Conservation (phyloP, 2,113 vertebrate species). For the Salvelinus alpinus region DNA sequence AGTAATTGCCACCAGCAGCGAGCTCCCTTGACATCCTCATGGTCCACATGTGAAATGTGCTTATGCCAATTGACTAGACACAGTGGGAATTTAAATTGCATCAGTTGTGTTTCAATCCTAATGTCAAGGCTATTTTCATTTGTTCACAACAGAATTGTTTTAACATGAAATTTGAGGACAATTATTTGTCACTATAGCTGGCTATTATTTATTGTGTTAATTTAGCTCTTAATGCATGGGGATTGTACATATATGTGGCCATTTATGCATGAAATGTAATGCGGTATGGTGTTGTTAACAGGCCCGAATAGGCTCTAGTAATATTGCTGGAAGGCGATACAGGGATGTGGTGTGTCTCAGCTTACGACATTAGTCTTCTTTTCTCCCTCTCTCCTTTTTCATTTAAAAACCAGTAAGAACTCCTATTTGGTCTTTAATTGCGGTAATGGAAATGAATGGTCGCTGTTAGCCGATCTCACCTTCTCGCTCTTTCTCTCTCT, state of each 20-base stretch:
- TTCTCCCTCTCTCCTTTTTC: slow-evolving; percentile 52
- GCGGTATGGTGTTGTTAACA: slow-evolving; percentile 52
- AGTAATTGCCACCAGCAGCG: slow-evolving; percentile 68
- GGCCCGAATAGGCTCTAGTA: slow-evolving; percentile 41
- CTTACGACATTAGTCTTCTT: slow-evolving; percentile 64
- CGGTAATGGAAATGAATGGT: slow-evolving; percentile 76
- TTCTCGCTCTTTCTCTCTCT: background rate
- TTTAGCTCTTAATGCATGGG: slow-evolving; percentile 61
- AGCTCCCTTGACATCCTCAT: slow-evolving; percentile 66
- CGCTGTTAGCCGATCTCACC: slow-evolving; percentile 27
- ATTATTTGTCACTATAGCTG: slow-evolving; percentile 63
- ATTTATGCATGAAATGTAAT: slow-evolving; percentile 66
- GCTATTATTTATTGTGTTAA: slow-evolving; percentile 56
- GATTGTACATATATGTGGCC: slow-evolving; percentile 56
- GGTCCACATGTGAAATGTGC: slow-evolving; percentile 65
- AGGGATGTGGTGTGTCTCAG: slow-evolving; percentile 51
- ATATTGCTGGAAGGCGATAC: slow-evolving; percentile 39
- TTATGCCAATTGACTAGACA: slow-evolving; percentile 72
- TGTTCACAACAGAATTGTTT: slow-evolving; percentile 52
- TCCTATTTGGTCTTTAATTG: slow-evolving; percentile 67
- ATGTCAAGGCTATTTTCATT: slow-evolving; percentile 67
- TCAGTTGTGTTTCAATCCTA: slow-evolving; percentile 71
- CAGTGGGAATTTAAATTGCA: slow-evolving; percentile 74
- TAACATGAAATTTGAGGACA: slow-evolving; percentile 54
- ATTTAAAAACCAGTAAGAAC: slow-evolving; percentile 63